Base-by-base conservation (phyloP, 1,140 invertebrate species). In the Drosophila eugracilis region DNA sequence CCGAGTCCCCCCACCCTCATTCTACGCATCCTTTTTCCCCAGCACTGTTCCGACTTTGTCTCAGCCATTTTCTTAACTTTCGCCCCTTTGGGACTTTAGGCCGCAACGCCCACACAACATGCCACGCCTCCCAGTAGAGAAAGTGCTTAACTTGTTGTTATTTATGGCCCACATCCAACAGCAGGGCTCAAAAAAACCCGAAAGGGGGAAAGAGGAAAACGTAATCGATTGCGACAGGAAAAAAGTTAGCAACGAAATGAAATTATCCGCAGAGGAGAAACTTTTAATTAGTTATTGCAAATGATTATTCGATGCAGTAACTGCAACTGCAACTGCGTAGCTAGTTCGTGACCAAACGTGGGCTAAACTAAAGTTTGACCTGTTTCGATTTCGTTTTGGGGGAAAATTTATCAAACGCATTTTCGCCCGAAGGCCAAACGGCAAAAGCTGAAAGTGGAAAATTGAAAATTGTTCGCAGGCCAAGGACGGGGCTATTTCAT, bases 221-320 rank as follows among this genome's bases (percentile, higher is more conserved):
- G 44, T 36, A 77, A 72, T 70, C 74, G 52, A 63, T 70, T 50
- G 37, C 45, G 30, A 50, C 45, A 28, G 57, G 57, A 41, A 49
- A 52, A 26, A 84, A 72, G 75, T 79, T 78, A 14, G 15, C 30
- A 60, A 60, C 58, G 32, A 34, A 86, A 80, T 74, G 45, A 80
- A 85, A 77, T 80, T 74, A 65, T 78, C 21, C 47, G 34, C 55
- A 39, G 24, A 28, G 45, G 36, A 53, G 17, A 49, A 79, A 81
- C 59, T 85, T 86, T 85, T 85, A 85, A 85, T 85, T 85, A 81
- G 83, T 86, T 78, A 78, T 74, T 66, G 66, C 62, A 39, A 80
- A 79, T 85, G 75, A 62, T 85, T 60, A 80, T 80, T 86, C 77
- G 59, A 81, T 58, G 66, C 26, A 42, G 53, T 49, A 62, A 54